Conservation (phyloP, 1,140 invertebrate genomes). For the Agrilus planipennis region DNA sequence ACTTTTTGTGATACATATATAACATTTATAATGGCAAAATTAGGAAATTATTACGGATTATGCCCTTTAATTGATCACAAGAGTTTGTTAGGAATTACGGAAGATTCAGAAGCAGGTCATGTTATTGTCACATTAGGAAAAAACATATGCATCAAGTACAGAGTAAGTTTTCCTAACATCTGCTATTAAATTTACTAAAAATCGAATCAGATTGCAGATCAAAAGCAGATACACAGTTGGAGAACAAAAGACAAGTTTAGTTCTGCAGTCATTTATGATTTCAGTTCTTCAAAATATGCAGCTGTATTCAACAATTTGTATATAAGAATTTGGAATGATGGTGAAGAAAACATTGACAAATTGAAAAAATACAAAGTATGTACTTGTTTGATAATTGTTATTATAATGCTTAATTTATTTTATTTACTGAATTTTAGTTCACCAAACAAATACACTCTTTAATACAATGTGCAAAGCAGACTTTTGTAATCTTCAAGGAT, state of each 20-base stretch:
- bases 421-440: constrained; percentile 40
- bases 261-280: constrained; percentile 53
- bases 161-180: constrained; percentile 38
- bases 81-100: constrained; percentile 52
- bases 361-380: constrained; percentile 53
- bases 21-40: constrained; percentile 47
- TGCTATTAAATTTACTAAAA: not conserved
- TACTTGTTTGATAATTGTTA: not conserved
- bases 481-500: constrained; percentile 48
- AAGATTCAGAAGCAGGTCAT: constrained; percentile 46
- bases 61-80: constrained; percentile 59
- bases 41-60: constrained; percentile 55
- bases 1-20: not conserved
- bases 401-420: too few relatives aligned
- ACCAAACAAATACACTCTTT: constrained; percentile 39
- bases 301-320: constrained; percentile 56
- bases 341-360: constrained; percentile 49
- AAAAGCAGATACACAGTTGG: constrained; percentile 64
- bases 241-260: constrained; percentile 58
- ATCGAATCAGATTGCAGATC: constrained; percentile 42
- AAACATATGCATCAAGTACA: constrained; percentile 62
- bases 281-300: constrained; percentile 44
- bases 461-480: constrained; percentile 32
- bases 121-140: constrained; percentile 58
- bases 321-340: constrained; percentile 49